Conservation (phyloP, 2,888 invertebrate genomes). For the Rotaria macrura region DNA sequence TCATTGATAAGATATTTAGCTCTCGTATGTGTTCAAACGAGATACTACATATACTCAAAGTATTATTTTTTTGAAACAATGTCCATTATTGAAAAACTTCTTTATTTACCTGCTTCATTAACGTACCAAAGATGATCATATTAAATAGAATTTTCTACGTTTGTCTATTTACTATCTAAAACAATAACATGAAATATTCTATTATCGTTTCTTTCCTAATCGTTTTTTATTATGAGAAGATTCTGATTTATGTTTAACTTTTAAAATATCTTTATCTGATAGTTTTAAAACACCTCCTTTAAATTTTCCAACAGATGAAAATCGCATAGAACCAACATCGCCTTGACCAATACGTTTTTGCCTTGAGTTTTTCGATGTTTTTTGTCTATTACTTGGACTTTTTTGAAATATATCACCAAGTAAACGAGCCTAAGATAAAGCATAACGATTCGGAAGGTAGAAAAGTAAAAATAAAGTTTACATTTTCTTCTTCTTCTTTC, state of each 20-base stretch:
- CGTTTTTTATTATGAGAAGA: not conserved
- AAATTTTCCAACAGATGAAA: constrained; percentile 18
- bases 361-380: not conserved
- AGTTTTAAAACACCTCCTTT: not conserved
- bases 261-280: not conserved
- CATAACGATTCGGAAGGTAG: not conserved
- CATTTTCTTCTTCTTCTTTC: constrained; percentile 3
- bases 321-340: not conserved
- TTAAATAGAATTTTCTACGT: not conserved
- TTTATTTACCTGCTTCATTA: not conserved
- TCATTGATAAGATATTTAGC: no score
- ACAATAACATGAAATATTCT: not conserved
- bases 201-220: not conserved
- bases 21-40: no score
- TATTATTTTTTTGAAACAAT: no score
- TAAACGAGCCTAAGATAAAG: not conserved
- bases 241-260: not conserved
- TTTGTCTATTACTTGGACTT: not conserved
- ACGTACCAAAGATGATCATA: not conserved
- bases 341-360: not conserved
- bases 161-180: not conserved
- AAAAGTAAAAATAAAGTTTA: not conserved
- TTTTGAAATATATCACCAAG: constrained; percentile 7
- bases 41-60: no score
- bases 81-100: not conserved